A percentile compares a stretch with the other conserved stretches of the same genome.
phyloP scores from a whole-genome alignment of 2,888 invertebrate species.

The Drosophila ezoana region DNA sequence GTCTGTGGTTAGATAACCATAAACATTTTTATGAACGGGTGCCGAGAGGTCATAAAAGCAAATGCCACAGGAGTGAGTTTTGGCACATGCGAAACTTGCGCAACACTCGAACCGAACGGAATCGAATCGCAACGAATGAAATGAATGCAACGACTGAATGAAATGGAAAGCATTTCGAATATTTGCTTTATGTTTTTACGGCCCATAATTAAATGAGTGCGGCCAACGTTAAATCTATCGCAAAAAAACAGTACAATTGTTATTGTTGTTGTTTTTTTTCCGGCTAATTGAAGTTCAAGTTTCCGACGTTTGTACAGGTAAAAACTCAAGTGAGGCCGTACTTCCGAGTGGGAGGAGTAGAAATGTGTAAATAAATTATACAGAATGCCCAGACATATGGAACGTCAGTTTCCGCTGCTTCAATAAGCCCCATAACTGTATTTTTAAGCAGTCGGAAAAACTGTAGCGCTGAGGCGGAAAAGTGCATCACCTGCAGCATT shows the following conservation, averaged over 20 bases:
- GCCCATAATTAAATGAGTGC: constrained; percentile 47
- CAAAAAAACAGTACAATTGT: constrained; percentile 12
- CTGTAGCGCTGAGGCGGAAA: constrained; percentile 26
- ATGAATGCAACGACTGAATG: constrained; percentile 11
- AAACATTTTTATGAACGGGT: constrained; percentile 30
- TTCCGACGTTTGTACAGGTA: not conserved
- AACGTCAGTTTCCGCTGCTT: constrained; percentile 21
- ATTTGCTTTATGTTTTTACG: constrained; percentile 45
- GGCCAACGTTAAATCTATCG: not conserved
- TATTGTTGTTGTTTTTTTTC: constrained; percentile 15
- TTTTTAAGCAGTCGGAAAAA: constrained; percentile 8
- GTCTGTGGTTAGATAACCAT: constrained; percentile 62
- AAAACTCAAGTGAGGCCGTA: not conserved
- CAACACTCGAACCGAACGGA: constrained; percentile 23
- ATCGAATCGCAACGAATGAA: constrained; percentile 13
- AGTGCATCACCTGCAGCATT: constrained; percentile 36
- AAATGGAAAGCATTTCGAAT: constrained; percentile 43
- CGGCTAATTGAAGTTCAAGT: constrained; percentile 56
- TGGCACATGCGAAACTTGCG: constrained; percentile 34
- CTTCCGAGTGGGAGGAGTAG: constrained; percentile 25
- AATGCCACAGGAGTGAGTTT: constrained; percentile 16
- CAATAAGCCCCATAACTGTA: constrained; percentile 1
- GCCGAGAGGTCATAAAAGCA: constrained; percentile 61
- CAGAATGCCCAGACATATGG: constrained; percentile 29
- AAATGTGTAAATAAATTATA: constrained; percentile 47